phyloP scores from a whole-genome alignment of 2,888 invertebrate species.

The Dasysyrphus tricinctus region DNA sequence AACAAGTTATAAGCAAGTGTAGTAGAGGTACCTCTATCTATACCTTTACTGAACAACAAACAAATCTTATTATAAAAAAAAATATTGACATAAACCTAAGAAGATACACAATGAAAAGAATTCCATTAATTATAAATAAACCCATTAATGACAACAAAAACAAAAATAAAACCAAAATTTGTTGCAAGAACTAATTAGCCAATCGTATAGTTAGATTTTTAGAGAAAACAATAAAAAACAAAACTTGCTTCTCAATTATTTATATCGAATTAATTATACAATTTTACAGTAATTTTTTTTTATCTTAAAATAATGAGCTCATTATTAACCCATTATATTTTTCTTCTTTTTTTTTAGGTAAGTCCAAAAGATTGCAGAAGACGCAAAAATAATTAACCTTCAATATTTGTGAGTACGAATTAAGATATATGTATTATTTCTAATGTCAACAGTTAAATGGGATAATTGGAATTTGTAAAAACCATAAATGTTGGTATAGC shows the following conservation, averaged over 20 bases:
- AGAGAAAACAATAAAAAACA: neutral
- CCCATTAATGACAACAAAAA: slow-evolving; percentile 12
- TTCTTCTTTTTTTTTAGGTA: slow-evolving; percentile 40
- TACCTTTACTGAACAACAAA: neutral
- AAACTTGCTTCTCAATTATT: slow-evolving; percentile 5
- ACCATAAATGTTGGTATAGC: neutral
- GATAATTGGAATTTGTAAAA: neutral
- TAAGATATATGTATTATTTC: neutral
- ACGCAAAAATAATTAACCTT: slow-evolving; percentile 16
- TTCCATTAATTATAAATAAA: neutral
- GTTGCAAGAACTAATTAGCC: neutral
- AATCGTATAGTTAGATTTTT: neutral
- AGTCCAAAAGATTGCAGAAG: slow-evolving; percentile 14
- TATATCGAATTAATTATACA: slow-evolving; percentile 4
- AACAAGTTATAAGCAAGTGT: neutral
- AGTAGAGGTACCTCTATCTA: neutral
- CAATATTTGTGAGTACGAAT: slow-evolving; percentile 6
- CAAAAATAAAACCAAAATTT: neutral
- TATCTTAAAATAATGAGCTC: neutral
- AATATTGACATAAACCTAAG: neutral
- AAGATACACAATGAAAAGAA: neutral
- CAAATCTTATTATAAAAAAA: too few relatives aligned
- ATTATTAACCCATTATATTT: slow-evolving; percentile 12
- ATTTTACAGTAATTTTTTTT: neutral
- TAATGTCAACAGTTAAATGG: neutral